A percentile compares a stretch with the other conserved stretches of the same genome.
These are phyloP conservation scores for Channallabes apus DNA, from an alignment of 2,797 vertebrate genomes.

Conservation along the genomic window DNA sequence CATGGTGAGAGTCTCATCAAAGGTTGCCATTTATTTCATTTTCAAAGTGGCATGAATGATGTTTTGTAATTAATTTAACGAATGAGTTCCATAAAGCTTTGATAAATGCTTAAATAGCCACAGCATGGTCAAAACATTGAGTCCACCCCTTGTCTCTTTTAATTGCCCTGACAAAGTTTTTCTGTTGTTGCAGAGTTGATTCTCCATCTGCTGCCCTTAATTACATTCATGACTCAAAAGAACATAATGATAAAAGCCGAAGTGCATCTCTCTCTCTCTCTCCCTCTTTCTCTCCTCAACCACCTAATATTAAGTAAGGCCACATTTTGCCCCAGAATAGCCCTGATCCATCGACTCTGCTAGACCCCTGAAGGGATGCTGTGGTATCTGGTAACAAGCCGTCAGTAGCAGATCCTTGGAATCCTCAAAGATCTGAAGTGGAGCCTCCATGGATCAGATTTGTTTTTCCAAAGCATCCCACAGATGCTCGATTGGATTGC, in stretches of 20 bases:
- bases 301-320: too few species aligned
- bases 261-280: not conserved
- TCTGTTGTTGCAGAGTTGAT: constrained; percentile 1
- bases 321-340: too few species aligned
- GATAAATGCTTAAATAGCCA: constrained; percentile 18
- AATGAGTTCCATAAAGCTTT: constrained; percentile 18
- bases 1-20: constrained; percentile 39
- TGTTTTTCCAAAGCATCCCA: too few species aligned
- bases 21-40: constrained; percentile 33
- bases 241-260: not conserved
- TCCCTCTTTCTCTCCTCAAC: too few species aligned
- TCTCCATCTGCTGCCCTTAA: not conserved
- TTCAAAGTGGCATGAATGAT: constrained; percentile 28
- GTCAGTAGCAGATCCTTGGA: too few species aligned
- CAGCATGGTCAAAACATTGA: not conserved
- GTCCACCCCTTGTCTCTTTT: not conserved
- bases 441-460: too few species aligned
- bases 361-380: too few species aligned
- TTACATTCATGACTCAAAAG: not conserved
- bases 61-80: constrained; percentile 38
- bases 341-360: too few species aligned
- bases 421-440: too few species aligned
- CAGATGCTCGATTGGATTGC: too few species aligned
- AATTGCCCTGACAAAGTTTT: not conserved
- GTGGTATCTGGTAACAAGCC: too few species aligned